These are phyloP conservation scores for Babyrousa celebensis DNA, from an alignment of 2,797 vertebrate genomes.

Conservation along the genomic window DNA sequence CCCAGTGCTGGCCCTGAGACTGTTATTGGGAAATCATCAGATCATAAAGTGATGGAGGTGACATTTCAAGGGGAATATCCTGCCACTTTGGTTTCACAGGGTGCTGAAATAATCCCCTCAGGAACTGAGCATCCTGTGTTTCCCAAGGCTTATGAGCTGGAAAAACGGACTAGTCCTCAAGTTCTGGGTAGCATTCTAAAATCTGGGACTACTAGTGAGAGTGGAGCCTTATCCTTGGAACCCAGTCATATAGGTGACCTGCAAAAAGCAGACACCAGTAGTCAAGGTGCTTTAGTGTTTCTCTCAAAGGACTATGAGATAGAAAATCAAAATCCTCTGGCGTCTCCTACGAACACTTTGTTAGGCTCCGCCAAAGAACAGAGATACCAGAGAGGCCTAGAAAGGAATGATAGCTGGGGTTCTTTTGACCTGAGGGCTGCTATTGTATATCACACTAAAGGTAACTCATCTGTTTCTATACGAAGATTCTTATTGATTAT, in stretches of 20 bases:
- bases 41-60: constrained; percentile 93
- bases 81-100: constrained; percentile 92
- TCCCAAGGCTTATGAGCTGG: constrained; percentile 94
- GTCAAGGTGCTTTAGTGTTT: constrained; percentile 93
- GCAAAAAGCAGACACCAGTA: constrained; percentile 92
- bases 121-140: constrained; percentile 94
- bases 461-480: constrained; percentile 91
- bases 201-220: constrained; percentile 92
- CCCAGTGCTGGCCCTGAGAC: constrained; percentile 94
- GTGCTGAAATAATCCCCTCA: constrained; percentile 92
- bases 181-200: constrained; percentile 92
- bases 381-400: constrained; percentile 95
- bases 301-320: constrained; percentile 94
- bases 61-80: constrained; percentile 94
- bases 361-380: constrained; percentile 96
- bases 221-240: constrained; percentile 92
- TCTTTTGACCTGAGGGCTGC: constrained; percentile 97
- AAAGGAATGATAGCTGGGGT: constrained; percentile 96
- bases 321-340: constrained; percentile 94
- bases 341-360: constrained; percentile 95
- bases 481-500: not conserved
- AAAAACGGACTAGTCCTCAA: constrained; percentile 97
- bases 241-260: constrained; percentile 92
- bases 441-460: constrained; percentile 99
- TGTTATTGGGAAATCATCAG: constrained; percentile 90